Evolutionary conservation across 1,140 invertebrate species (phyloP).

Genomic region (Danaus melanippus): DNA sequence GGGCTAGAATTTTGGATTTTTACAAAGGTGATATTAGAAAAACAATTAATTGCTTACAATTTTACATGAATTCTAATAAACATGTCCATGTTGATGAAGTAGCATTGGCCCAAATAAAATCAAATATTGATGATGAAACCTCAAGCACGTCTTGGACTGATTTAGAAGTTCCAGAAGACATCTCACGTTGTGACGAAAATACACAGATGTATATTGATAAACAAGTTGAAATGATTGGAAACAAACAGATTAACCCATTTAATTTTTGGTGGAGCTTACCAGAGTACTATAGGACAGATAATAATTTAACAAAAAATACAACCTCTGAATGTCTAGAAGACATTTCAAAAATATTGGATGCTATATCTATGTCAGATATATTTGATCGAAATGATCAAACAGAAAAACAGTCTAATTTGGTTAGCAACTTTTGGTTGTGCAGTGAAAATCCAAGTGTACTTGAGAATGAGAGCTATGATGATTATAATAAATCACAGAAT

Average conservation of each 20-base stretch:
- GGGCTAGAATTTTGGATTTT: constrained; percentile 69
- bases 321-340: constrained; percentile 7
- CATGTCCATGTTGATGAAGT: constrained; percentile 23
- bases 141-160: constrained; percentile 59
- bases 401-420: constrained; percentile 19
- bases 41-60: constrained; percentile 80
- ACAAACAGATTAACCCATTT: constrained; percentile 13
- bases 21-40: constrained; percentile 79
- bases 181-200: constrained; percentile 11
- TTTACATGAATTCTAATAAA: constrained; percentile 71
- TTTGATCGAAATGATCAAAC: constrained; percentile 23
- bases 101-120: constrained; percentile 26
- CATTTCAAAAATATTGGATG: constrained; percentile 30
- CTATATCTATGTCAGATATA: constrained; percentile 46
- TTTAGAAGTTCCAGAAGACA: constrained; percentile 24
- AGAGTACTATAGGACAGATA: constrained; percentile 19
- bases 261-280: constrained; percentile 53
- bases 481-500: constrained; percentile 35
- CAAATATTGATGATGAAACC: constrained; percentile 49
- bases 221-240: constrained; percentile 17
- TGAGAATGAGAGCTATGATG: constrained; percentile 44
- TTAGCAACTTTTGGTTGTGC: constrained; percentile 39
- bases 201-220: constrained; percentile 25
- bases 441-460: constrained; percentile 47
- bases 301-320: constrained; percentile 13